These are phyloP conservation scores for Dromaius novaehollandiae DNA, from an alignment of 2,113 vertebrate species.

Conservation along the genomic window DNA sequence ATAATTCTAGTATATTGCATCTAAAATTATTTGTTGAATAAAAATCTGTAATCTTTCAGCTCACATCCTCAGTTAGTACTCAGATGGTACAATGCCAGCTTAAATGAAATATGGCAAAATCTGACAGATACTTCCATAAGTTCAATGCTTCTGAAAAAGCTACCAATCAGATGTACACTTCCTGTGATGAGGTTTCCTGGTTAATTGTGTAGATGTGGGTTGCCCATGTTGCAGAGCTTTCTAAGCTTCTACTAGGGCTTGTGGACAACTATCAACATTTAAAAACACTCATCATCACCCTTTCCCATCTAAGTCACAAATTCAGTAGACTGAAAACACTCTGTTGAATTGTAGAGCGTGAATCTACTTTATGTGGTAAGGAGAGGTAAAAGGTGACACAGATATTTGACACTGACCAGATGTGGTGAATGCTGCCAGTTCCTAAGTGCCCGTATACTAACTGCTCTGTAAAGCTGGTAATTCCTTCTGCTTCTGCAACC, in stretches of 20 bases:
- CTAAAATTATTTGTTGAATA: neutral
- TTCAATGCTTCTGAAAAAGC: neutral
- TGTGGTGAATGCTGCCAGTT: neutral
- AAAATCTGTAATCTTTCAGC: neutral
- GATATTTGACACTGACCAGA: neutral
- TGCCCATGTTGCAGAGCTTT: neutral
- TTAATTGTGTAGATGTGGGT: neutral
- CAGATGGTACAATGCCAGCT: rapidly evolving
- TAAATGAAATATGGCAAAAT: neutral
- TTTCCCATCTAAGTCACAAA: neutral
- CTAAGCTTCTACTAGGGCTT: neutral
- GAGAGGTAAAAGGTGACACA: neutral
- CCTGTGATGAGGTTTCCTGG: neutral
- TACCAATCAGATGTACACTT: neutral
- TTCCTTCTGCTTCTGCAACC: neutral
- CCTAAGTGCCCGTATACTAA: neutral
- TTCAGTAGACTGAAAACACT: neutral
- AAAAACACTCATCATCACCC: neutral
- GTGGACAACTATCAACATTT: neutral
- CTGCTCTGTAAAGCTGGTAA: neutral
- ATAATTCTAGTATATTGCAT: neutral
- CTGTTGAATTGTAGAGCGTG: neutral
- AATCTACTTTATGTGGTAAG: neutral
- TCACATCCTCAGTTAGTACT: neutral
- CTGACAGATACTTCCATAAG: neutral